Percentiles rank a stretch among this genome's conserved stretches.
Conservation (phyloP, 2,113 vertebrate genomes). For the Erythrocercus mccallii region DNA sequence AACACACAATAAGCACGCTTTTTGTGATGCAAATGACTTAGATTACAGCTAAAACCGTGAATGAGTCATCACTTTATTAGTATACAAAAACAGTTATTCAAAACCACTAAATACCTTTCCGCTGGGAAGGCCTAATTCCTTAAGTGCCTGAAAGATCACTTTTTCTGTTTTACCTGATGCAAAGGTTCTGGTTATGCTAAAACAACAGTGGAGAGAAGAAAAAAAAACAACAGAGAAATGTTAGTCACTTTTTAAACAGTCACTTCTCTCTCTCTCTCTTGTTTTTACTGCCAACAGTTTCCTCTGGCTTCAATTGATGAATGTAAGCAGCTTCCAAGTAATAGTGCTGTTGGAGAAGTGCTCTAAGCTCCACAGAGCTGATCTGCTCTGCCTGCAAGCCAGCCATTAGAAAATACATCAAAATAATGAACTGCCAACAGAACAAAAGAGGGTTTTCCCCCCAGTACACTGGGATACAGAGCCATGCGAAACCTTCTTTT, state of each 20-base stretch:
- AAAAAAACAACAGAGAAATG: background rate
- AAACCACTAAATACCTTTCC: constrained; percentile 86
- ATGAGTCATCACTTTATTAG: background rate
- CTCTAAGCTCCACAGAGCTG: background rate
- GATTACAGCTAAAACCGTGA: background rate
- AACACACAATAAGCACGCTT: background rate
- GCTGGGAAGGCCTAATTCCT: constrained; percentile 95
- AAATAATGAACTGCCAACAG: background rate
- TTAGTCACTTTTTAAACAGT: constrained; percentile 26
- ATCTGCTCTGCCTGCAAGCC: background rate
- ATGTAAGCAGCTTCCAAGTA: background rate
- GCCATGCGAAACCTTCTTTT: background rate
- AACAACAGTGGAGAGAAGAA: background rate
- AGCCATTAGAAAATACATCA: background rate
- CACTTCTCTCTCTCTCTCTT: background rate
- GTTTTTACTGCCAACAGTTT: background rate
- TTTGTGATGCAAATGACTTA: background rate
- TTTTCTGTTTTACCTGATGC: constrained; percentile 99
- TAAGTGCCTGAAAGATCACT: constrained; percentile 97
- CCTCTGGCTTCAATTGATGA: background rate
- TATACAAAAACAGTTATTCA: background rate
- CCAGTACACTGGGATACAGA: background rate
- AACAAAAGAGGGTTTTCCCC: background rate
- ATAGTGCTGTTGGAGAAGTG: background rate
- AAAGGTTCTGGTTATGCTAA: constrained; percentile 96